A percentile compares a stretch with the other conserved stretches of the same genome.
phyloP scores from a whole-genome alignment of 2,888 invertebrate species.

The Temnothorax ravouxi region DNA sequence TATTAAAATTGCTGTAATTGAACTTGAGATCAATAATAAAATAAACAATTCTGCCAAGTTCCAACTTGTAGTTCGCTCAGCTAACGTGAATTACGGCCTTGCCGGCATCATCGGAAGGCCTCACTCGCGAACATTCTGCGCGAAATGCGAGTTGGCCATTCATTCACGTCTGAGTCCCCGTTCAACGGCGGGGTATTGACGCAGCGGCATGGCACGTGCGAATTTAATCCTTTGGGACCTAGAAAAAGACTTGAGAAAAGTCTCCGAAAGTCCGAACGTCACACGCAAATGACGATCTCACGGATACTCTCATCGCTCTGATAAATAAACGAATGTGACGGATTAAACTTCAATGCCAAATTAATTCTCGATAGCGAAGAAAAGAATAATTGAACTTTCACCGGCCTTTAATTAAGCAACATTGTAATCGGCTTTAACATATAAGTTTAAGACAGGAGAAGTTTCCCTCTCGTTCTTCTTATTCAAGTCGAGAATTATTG shows the following conservation, averaged over 20 bases:
- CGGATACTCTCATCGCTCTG: background rate
- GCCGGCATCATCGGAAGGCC: background rate
- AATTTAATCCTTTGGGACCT: background rate
- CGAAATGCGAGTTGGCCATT: slow-evolving; percentile 48
- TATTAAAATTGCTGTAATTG: background rate
- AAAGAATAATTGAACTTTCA: background rate
- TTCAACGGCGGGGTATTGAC: slow-evolving; percentile 36
- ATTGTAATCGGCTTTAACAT: background rate
- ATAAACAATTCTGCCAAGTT: background rate
- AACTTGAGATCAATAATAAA: background rate
- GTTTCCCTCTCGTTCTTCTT: background rate
- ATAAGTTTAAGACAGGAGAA: background rate
- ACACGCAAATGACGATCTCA: background rate
- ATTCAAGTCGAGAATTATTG: background rate
- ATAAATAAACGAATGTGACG: background rate
- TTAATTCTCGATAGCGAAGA: background rate
- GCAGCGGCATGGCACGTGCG: slow-evolving; percentile 29
- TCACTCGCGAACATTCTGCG: slow-evolving; percentile 27
- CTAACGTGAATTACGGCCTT: background rate
- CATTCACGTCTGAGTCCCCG: slow-evolving; percentile 37
- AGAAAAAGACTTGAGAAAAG: background rate
- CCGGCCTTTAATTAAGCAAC: background rate
- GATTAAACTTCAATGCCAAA: background rate
- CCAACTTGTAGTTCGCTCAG: background rate
- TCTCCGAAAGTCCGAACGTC: background rate